Evolutionary conservation across 2,888 invertebrate genomes (phyloP).

Genomic region (Platypus cylindrus): DNA sequence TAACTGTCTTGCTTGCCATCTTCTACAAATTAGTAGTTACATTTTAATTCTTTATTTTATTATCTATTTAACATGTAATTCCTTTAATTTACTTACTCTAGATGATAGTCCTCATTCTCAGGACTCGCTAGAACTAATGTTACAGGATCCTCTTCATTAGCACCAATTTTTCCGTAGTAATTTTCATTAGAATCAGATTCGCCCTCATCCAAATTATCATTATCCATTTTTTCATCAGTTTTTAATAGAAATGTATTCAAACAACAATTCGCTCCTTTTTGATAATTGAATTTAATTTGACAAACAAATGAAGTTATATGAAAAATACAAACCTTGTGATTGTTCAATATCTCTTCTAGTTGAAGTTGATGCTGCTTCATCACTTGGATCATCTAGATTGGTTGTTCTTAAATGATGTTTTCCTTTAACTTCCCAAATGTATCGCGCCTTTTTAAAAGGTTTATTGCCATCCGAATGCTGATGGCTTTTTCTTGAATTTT

Average conservation of each 20-base stretch:
- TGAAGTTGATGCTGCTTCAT: slow-evolving; percentile 4
- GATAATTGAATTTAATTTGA: slow-evolving; percentile 13
- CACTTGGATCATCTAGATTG: slow-evolving; percentile 2
- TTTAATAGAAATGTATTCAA: slow-evolving; percentile 24
- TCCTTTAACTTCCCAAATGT: slow-evolving; percentile 55
- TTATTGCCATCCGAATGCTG: slow-evolving; percentile 39
- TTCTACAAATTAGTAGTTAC: slow-evolving; percentile 13
- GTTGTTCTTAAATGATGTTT: slow-evolving; percentile 48
- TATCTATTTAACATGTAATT: slow-evolving; percentile 29
- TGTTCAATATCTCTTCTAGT: background rate
- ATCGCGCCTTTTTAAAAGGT: slow-evolving; percentile 53
- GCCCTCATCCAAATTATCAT: slow-evolving; percentile 17
- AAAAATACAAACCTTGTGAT: background rate
- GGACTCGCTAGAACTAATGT: slow-evolving; percentile 26
- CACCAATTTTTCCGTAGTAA: no score
- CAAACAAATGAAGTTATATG: slow-evolving; percentile 5
- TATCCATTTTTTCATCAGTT: slow-evolving; percentile 21
- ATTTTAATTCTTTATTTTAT: background rate
- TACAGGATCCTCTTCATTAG: slow-evolving; percentile 25
- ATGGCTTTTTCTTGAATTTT: slow-evolving; percentile 39
- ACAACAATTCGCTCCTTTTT: slow-evolving; percentile 23
- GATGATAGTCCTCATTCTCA: slow-evolving; percentile 29
- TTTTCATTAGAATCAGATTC: slow-evolving; percentile 15
- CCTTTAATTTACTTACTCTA: slow-evolving; percentile 26
- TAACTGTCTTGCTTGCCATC: slow-evolving; percentile 56